Conservation (phyloP, 2,888 invertebrate species). For the Mythimna pallens region DNA sequence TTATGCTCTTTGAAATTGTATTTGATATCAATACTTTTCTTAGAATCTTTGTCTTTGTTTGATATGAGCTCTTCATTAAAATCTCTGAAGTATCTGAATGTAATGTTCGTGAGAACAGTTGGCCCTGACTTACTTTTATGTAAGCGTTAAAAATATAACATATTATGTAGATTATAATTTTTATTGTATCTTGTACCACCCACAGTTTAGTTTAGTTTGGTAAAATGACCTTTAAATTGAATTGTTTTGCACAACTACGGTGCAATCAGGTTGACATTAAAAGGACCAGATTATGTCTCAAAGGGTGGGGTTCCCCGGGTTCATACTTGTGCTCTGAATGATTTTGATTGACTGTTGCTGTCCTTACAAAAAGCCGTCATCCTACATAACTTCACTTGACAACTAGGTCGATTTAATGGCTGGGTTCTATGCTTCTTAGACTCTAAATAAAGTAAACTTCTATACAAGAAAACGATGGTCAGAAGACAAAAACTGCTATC, state of each 20-base stretch:
- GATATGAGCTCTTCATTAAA: slow-evolving; percentile 42
- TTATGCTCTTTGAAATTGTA: slow-evolving; percentile 67
- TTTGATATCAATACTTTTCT: slow-evolving; percentile 61
- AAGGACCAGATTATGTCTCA: not conserved
- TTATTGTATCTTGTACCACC: slow-evolving; percentile 40
- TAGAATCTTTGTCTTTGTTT: slow-evolving; percentile 43
- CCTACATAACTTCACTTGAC: not conserved
- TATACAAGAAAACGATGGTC: too few relatives aligned
- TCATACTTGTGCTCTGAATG: not conserved
- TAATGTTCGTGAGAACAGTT: slow-evolving; percentile 30
- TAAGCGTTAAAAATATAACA: slow-evolving; percentile 29
- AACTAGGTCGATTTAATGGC: not conserved
- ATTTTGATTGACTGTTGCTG: slow-evolving; percentile 1
- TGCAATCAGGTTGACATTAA: not conserved
- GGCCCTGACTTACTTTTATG: slow-evolving; percentile 23
- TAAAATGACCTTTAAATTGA: slow-evolving; percentile 12
- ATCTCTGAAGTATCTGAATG: slow-evolving; percentile 13
- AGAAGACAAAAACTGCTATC: too few relatives aligned
- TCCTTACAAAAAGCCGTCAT: too few relatives aligned
- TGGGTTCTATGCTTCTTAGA: not conserved
- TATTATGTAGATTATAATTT: slow-evolving; percentile 28
- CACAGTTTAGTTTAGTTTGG: slow-evolving; percentile 25
- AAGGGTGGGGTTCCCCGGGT: not conserved
- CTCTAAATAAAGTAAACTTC: not conserved
- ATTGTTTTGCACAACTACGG: not conserved